Base-by-base conservation (phyloP, 2,797 vertebrate species). In the Masticophis lateralis region DNA sequence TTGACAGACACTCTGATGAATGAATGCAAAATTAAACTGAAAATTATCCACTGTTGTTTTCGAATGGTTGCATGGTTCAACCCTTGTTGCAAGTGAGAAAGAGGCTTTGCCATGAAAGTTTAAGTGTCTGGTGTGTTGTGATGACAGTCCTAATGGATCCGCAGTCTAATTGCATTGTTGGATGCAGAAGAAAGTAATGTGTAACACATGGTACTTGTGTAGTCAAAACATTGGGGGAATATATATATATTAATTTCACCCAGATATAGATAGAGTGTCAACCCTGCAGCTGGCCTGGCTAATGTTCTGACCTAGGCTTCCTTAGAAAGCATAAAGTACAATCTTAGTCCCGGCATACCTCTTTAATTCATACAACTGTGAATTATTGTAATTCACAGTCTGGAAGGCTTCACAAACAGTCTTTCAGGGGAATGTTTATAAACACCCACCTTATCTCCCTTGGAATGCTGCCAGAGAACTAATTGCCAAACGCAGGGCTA, bases 131-230 rank as follows among this genome's bases (percentile, higher is more conserved):
- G 3, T 28, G 43, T 51, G 25, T 53, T 28, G 20, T 43, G n/a
- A 32, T 37, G 60, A 88, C 79, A 51, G 57, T 92, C 18, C 0
- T 18, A 91, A 86, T 59, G 91, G 87, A 89, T 91, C 86, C 88
- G 88, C 7, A 57, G 27, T 57, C 92, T 95, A 8, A 95, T 96
- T 96, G 91, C 16, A 3, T 79, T 94, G 47, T 22, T 2, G 0
- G 37, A 95, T 91, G 93, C 92, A 96, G 95, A 94, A 93, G 91
- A 60, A 56, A 95, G 87, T 87, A 95, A 95, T 93, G 96, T 91
- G 93, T 94, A 86, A 94, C 94, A 90, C 51, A 57, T 2, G 94
- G 27, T 53, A n/a, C n/a, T 95, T 56, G 28, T 88, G 2, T 96
- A 94, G 93, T 83, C 91, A 94, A 95, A 97, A 89, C 90, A 28